Conservation (phyloP, 92 coral and sea anemone species). For the Actinernus sp. region DNA sequence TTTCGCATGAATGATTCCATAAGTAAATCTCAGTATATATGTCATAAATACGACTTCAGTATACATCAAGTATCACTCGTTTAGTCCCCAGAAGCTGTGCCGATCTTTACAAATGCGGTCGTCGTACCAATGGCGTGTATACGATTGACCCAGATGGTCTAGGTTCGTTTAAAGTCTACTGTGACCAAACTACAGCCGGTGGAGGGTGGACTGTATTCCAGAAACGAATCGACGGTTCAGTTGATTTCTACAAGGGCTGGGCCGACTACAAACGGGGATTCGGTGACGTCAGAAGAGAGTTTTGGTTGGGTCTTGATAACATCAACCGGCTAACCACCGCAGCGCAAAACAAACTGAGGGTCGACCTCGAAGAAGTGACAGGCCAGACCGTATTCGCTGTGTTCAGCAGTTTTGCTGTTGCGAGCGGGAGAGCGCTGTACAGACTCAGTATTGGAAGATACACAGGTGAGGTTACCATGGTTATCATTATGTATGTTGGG, state of each 20-base stretch:
- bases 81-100: no score
- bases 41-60: no score
- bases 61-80: no score
- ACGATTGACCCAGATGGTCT: no score
- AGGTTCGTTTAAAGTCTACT: slow-evolving; percentile 16
- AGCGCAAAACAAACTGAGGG: slow-evolving; percentile 14
- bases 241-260: slow-evolving; percentile 23
- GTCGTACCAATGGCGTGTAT: no score
- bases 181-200: slow-evolving; percentile 27
- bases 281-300: slow-evolving; percentile 34
- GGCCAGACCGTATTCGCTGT: slow-evolving; percentile 28
- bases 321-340: slow-evolving; percentile 27
- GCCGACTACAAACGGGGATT: slow-evolving; percentile 37
- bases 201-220: slow-evolving; percentile 37
- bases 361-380: slow-evolving; percentile 26
- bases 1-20: no score
- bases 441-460: slow-evolving; percentile 26
- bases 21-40: no score
- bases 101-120: no score
- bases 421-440: slow-evolving; percentile 11
- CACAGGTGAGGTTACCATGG: slow-evolving; percentile 3
- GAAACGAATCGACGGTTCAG: slow-evolving; percentile 22
- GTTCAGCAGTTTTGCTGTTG: slow-evolving; percentile 29
- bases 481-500: neutral
- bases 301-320: slow-evolving; percentile 36